phyloP scores from a whole-genome alignment of 1,140 invertebrate genomes.

The Atta colombica region DNA sequence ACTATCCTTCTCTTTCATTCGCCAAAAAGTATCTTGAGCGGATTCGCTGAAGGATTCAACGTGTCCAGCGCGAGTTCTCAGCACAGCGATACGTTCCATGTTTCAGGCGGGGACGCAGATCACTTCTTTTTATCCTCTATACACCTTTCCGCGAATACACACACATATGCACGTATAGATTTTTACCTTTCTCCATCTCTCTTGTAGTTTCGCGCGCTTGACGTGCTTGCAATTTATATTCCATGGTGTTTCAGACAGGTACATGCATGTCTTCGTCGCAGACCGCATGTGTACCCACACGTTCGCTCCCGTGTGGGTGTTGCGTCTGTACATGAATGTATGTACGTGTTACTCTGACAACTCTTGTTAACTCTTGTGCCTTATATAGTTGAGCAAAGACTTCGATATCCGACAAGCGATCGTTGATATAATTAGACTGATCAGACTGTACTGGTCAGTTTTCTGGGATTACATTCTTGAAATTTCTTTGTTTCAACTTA shows the following conservation, averaged over 20 bases:
- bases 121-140: conserved; percentile 68
- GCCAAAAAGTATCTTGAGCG: conserved; percentile 31
- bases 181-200: conserved; percentile 51
- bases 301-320: neutral
- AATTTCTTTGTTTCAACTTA: conserved; percentile 22
- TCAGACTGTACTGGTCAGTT: conserved; percentile 29
- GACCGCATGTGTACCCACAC: neutral
- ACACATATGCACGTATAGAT: neutral
- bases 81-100: conserved; percentile 30
- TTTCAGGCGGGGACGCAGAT: conserved; percentile 44
- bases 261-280: conserved; percentile 26
- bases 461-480: conserved; percentile 27
- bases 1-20: conserved; percentile 32
- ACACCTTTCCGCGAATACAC: conserved; percentile 61
- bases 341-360: neutral
- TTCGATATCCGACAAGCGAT: conserved; percentile 36
- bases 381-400: conserved; percentile 39
- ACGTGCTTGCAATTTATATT: conserved; percentile 80
- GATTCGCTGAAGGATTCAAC: conserved; percentile 32
- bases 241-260: conserved; percentile 68
- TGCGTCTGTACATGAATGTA: neutral
- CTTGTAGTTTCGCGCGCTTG: conserved; percentile 68
- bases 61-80: conserved; percentile 5
- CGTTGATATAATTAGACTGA: conserved; percentile 62
- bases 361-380: neutral